Conservation (phyloP, 2,113 vertebrate genomes). For the Podocnemis expansa region DNA sequence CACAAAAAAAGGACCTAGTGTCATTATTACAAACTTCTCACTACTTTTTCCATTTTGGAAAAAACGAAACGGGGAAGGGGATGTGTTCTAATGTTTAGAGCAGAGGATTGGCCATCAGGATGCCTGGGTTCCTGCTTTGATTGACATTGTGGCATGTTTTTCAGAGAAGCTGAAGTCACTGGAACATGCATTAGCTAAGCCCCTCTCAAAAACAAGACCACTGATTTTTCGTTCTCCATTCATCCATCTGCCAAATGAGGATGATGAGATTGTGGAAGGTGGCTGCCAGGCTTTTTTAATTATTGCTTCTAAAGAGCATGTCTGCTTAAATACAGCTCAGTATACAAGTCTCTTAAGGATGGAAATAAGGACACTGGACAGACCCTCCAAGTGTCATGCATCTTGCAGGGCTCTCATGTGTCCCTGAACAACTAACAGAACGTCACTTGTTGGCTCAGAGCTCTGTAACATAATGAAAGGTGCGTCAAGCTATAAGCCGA, state of each 20-base stretch:
- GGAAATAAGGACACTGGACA: not conserved
- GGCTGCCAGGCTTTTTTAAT: not conserved
- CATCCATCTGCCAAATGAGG: not conserved
- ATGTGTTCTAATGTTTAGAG: not conserved
- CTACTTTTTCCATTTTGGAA: not conserved
- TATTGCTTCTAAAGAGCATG: not conserved
- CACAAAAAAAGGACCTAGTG: not conserved
- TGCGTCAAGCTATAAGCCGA: not conserved
- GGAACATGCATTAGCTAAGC: not conserved
- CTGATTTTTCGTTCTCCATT: not conserved
- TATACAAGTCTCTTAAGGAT: not conserved
- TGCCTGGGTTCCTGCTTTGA: not conserved
- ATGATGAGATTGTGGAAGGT: not conserved
- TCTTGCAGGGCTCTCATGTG: not conserved
- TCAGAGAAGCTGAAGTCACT: not conserved
- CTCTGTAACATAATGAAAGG: not conserved
- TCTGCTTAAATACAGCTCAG: fast-evolving
- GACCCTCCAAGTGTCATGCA: not conserved
- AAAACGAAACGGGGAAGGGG: not conserved
- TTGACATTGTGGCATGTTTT: not conserved
- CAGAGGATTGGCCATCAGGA: not conserved
- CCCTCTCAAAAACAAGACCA: not conserved
- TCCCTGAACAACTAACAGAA: not conserved
- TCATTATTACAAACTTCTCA: not conserved
- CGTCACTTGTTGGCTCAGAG: not conserved